Base-by-base conservation (phyloP, 2,888 invertebrate species). In the Eucera pruinosa region DNA sequence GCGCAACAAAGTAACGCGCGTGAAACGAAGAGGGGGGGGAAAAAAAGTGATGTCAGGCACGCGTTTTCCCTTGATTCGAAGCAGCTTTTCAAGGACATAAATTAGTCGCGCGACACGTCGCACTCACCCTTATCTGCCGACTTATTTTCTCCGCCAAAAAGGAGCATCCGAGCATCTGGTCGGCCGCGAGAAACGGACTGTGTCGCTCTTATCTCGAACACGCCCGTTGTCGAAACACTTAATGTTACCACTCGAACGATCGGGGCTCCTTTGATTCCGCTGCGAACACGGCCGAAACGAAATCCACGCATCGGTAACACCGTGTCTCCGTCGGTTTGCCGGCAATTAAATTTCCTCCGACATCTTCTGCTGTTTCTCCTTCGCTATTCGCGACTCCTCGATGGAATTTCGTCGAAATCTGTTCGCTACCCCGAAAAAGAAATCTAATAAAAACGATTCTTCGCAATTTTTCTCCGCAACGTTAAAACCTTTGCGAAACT, bases 11-110 rank as follows among this genome's bases (percentile, higher is more conserved):
- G n/a, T n/a, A n/a, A n/a, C n/a, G n/a, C n/a, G n/a, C n/a, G n/a
- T n/a, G n/a, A n/a, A n/a, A n/a, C n/a, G n/a, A n/a, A n/a, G n/a
- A n/a, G n/a, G n/a, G 30, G 2, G 7, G 2, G 6, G 2, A 15
- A 2, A 11, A 15, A 36, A 54, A 41, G 67, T 54, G 23, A 36
- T 6, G 30, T 47, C 3, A 23, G 84, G 82, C 89, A 87, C 87
- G 87, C 84, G 84, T 65, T 73, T 61, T 71, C 78, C 68, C 18
- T 65, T 87, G 83, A 88, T 83, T 81, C 81, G 71, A 78, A 88
- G 65, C 87, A 88, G 85, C 86, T 66, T 71, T 67, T 55, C 45
- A 6, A 25, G 23, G 48, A 30, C 43, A 78, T 73, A 72, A 73
- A 73, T 81, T 71, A 50, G 41, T 23, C 23, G n/a, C 43, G 30